phyloP scores from a whole-genome alignment of 1,140 invertebrate genomes.

The Nilaparvata lugens region DNA sequence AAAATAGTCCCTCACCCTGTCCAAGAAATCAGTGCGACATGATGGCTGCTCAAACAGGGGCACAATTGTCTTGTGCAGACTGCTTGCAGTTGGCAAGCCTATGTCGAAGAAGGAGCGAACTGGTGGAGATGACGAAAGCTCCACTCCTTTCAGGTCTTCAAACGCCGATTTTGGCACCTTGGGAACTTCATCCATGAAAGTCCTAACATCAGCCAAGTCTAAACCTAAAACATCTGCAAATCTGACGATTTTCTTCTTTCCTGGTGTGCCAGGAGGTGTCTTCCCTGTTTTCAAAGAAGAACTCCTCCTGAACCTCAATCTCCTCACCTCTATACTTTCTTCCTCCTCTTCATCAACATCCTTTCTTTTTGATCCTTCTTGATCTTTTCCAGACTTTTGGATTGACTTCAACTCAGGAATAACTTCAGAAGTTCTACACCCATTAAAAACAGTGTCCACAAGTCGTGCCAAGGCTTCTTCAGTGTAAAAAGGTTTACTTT shows the following conservation, averaged over 20 bases:
- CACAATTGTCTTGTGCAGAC: constrained; percentile 39
- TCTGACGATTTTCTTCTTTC: constrained; percentile 86
- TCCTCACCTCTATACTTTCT: constrained; percentile 7
- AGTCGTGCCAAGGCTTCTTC: no score
- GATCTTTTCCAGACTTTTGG: no score
- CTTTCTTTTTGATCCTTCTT: not conserved
- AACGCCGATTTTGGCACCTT: constrained; percentile 78
- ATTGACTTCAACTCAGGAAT: no score
- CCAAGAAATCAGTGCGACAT: constrained; percentile 62
- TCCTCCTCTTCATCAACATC: not conserved
- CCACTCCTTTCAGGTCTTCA: constrained; percentile 52
- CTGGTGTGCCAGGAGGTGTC: constrained; percentile 80
- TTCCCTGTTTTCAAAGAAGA: constrained; percentile 85
- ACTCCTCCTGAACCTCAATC: constrained; percentile 43
- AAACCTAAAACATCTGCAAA: constrained; percentile 91
- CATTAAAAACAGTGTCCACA: no score
- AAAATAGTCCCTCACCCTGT: constrained; percentile 42
- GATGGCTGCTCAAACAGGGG: constrained; percentile 78
- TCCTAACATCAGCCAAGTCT: constrained; percentile 83
- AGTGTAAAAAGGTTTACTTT: no score
- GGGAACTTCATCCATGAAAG: constrained; percentile 81
- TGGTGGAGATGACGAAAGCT: constrained; percentile 29
- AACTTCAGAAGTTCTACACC: no score
- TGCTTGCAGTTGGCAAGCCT: constrained; percentile 9
- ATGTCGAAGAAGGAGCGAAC: constrained; percentile 26